Base-by-base conservation (phyloP, 2,797 vertebrate species). In the Peromyscus eremicus region DNA sequence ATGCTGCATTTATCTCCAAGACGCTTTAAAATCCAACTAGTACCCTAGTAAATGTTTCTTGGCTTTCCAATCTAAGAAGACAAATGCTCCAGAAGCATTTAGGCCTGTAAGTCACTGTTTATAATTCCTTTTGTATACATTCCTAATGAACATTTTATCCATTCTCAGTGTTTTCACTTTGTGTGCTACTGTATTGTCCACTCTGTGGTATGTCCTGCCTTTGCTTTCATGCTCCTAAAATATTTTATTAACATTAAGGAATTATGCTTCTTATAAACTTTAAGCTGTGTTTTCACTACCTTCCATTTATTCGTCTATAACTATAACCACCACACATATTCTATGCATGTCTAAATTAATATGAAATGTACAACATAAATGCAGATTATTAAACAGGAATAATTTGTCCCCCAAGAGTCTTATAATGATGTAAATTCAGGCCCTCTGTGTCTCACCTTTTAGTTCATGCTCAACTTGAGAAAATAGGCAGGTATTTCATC, bases 401-500 rank as follows among this genome's bases (percentile, higher is more conserved):
- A 73, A 94, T 92, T 71, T 84, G 13, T 60, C n/a, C 32, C 57
- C 64, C 55, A 86, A 79, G 62, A 97, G n/a, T 57, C 25, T 46
- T 75, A 19, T 80, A 80, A 73, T 57, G 23, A 85, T 87, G 19
- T 17, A 85, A 94, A 95, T 76, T 43, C 76, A 89, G 49, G 12
- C 89, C 57, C 49, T 81, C 32, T 34, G 76, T 92, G 40, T 23
- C 79, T 92, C 40, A 88, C 57, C 75, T 96, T 96, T 17, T 55
- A 85, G 73, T 89, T 93, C 5, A 40, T 40, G 81, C 62, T 94
- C 68, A 95, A 60, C 43, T 71, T 92, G 55, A 95, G 77, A 95
- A 94, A 96, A 96, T 16, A 92, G 12, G 27, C 10, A 92, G 79
- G 71, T n/a, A 91, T 94, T 93, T 93, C 62, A 34, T 52, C 60